A percentile compares a stretch with the other conserved stretches of the same genome.
Evolutionary conservation across 2,797 vertebrate species (phyloP).

Genomic region (Cheirogaleus major): DNA sequence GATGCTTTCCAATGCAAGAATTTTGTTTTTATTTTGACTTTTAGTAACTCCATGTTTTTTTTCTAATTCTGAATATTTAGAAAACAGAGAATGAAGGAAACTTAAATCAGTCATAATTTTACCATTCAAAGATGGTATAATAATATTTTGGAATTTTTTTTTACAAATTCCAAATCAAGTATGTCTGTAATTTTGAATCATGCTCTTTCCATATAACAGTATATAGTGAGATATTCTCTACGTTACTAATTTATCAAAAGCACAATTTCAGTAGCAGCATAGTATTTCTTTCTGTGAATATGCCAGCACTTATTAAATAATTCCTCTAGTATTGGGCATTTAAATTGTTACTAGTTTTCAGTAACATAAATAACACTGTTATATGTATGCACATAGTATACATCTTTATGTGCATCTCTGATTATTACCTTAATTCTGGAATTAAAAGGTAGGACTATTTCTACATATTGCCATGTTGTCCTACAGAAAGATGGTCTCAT

Average conservation of each 20-base stretch:
- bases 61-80: not conserved
- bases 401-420: not conserved
- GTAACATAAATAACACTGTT: not conserved
- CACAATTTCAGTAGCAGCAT: not conserved
- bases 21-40: conserved; percentile 26
- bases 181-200: not conserved
- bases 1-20: not conserved
- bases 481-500: not conserved
- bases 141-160: not conserved
- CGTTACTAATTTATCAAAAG: not conserved
- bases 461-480: not conserved
- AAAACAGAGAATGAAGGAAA: not conserved
- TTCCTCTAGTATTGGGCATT: not conserved
- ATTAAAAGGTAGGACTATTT: not conserved
- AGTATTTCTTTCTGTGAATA: not conserved
- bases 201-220: not conserved
- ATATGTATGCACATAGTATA: not conserved
- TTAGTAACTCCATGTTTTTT: not conserved
- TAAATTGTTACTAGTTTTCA: not conserved
- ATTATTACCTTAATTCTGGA: not conserved
- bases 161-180: not conserved
- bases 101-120: not conserved
- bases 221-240: not conserved
- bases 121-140: not conserved
- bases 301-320: not conserved